Evolutionary conservation across 2,797 vertebrate species (phyloP).

Genomic region (Sebastes oblongus): DNA sequence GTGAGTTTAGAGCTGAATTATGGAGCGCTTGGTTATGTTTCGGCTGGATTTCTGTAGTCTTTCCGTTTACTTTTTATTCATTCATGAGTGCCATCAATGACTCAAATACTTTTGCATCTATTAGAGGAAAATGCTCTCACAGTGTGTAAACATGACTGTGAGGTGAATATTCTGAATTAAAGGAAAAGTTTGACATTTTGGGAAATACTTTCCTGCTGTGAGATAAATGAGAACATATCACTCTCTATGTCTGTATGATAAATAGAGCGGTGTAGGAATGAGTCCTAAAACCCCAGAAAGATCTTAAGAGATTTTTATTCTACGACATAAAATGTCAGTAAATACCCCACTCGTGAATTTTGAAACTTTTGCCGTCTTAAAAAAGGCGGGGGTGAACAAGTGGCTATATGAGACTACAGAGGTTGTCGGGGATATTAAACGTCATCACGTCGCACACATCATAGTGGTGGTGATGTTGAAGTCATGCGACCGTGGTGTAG

Average conservation of each 20-base stretch:
- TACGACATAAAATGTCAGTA: background rate
- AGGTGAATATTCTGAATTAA: background rate
- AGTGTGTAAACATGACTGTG: conserved; percentile 14
- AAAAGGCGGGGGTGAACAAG: background rate
- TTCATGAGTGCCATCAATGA: conserved; percentile 9
- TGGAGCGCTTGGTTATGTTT: conserved; percentile 36
- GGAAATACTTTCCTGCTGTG: background rate
- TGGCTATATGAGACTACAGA: background rate
- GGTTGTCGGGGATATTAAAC: background rate
- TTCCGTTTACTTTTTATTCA: conserved; percentile 7
- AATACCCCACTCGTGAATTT: background rate
- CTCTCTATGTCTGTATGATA: background rate
- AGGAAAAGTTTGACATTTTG: background rate
- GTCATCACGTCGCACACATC: background rate
- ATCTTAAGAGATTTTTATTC: background rate
- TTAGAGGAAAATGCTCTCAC: background rate
- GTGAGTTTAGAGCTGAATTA: conserved; percentile 46
- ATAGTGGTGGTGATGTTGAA: background rate
- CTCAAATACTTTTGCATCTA: conserved; percentile 6
- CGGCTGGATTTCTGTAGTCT: conserved; percentile 6
- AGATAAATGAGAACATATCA: background rate
- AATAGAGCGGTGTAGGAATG: background rate
- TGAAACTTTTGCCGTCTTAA: background rate
- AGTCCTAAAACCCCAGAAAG: background rate
- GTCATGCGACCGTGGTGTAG: background rate